Percentiles rank a stretch among this genome's conserved stretches.
Evolutionary conservation across 2,888 invertebrate species (phyloP).

Genomic region (Polyommatus icarus): DNA sequence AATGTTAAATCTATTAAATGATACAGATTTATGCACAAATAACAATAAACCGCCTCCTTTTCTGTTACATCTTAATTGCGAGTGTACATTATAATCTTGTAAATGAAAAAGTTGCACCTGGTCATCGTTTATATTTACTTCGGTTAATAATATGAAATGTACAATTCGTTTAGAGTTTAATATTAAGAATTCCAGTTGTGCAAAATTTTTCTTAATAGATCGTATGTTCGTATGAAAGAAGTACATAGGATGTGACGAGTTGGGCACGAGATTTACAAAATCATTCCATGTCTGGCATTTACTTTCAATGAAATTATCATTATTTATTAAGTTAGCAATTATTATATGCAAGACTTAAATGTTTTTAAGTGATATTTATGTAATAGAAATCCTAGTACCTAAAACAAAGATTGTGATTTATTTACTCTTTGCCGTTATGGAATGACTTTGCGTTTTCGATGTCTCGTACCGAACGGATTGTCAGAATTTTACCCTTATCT

Average conservation of each 20-base stretch:
- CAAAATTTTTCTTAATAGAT: neutral
- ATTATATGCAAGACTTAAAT: too few relatives aligned
- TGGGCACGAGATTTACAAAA: neutral
- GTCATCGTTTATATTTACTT: constrained; percentile 1
- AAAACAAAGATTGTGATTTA: neutral
- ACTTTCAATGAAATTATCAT: neutral
- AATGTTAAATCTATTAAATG: too few relatives aligned
- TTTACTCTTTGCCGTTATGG: neutral
- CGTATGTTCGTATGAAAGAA: neutral
- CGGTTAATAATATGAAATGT: neutral
- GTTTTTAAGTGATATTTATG: too few relatives aligned
- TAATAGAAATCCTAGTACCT: too few relatives aligned
- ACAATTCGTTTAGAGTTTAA: neutral
- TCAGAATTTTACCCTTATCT: neutral
- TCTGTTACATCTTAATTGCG: neutral
- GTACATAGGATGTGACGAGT: neutral
- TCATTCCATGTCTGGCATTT: neutral
- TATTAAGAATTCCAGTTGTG: neutral
- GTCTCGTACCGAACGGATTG: neutral
- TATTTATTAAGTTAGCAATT: neutral
- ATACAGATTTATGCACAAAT: constrained; percentile 9
- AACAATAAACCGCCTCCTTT: neutral
- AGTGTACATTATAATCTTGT: neutral
- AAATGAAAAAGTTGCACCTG: neutral
- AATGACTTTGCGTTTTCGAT: constrained; percentile 8